phyloP scores from a whole-genome alignment of 2,113 vertebrate genomes.

The Saguinus midas region DNA sequence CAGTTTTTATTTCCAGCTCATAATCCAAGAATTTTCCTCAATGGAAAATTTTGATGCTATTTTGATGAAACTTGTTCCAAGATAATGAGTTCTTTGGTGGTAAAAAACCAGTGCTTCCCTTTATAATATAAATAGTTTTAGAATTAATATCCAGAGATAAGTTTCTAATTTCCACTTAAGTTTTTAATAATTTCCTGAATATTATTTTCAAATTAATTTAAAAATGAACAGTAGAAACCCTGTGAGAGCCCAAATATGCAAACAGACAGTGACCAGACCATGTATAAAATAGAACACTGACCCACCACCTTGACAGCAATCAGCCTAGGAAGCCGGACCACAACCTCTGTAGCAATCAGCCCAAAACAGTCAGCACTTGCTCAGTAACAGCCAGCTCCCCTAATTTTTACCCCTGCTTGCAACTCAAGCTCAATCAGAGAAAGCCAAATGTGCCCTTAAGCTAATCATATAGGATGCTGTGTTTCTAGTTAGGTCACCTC shows the following conservation, averaged over 20 bases:
- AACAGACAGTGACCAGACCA: not conserved
- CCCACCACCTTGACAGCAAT: not conserved
- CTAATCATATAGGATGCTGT: not conserved
- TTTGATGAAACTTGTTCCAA: slow-evolving; percentile 32
- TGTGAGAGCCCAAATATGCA: not conserved
- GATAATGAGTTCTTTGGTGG: not conserved
- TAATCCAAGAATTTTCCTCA: slow-evolving; percentile 31
- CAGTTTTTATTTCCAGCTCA: not conserved
- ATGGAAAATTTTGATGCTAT: not conserved
- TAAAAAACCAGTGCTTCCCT: not conserved
- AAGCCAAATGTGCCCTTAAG: not conserved
- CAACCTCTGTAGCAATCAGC: not conserved
- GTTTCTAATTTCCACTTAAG: not conserved
- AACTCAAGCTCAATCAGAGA: not conserved
- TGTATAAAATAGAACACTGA: not conserved
- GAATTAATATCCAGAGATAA: not conserved
- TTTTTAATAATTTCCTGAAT: not conserved
- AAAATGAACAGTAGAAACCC: not conserved
- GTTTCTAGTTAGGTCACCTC: not conserved
- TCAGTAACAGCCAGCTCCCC: not conserved
- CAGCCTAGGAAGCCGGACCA: not conserved
- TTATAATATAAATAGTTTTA: slow-evolving; percentile 9
- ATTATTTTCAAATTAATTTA: not conserved
- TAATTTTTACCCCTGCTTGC: not conserved
- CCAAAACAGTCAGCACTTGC: not conserved